Base-by-base conservation (phyloP, 2,797 vertebrate species). In the Coracias cyanogaster region DNA sequence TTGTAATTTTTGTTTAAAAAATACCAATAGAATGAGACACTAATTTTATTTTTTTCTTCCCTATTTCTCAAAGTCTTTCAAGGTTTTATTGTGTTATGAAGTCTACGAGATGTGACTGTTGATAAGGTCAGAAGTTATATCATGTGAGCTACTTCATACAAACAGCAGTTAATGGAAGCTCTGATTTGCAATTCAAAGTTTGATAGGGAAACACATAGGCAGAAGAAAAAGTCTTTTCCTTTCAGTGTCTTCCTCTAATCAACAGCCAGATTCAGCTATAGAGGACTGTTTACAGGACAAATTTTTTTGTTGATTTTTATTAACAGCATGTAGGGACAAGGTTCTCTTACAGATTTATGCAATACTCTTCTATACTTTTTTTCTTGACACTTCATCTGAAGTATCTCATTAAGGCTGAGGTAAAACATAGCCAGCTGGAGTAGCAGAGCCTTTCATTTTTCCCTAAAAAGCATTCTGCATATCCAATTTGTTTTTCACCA, bases 271-370 rank as follows among this genome's bases (percentile, higher is more conserved):
- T 71, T 82, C 67, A 35, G 21, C 29, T 51, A 67, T 15, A 49
- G 33, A 74, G 67, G 25, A 39, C 24, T 24, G 6, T 46, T 84
- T 66, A 39, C 24, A 57, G 5, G 9, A 15, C 43, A 52, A 26
- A 45, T 5, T 9, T 82, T 91, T 41, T 26, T 5, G 51, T 45
- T 39, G 37, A 15, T 49, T 16, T 43, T 86, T 64, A 65, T 52
- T 31, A 61, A 45, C 5, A 39, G 4, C 16, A 46, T 3, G 2
- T 58, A 58, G 87, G 17, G 19, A 28, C 0, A 2, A 3, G 1
- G 10, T 55, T 81, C 13, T 35, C 43, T 78, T 84, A 51, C 28
- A 49, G 21, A 62, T 5, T 43, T 28, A n/a, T 5, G 5, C 4
- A 84, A 37, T 57, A 12, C 7, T 67, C 11, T 48, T 35, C 10